Conservation (phyloP, 2,888 invertebrate species). For the Melipona beecheii region DNA sequence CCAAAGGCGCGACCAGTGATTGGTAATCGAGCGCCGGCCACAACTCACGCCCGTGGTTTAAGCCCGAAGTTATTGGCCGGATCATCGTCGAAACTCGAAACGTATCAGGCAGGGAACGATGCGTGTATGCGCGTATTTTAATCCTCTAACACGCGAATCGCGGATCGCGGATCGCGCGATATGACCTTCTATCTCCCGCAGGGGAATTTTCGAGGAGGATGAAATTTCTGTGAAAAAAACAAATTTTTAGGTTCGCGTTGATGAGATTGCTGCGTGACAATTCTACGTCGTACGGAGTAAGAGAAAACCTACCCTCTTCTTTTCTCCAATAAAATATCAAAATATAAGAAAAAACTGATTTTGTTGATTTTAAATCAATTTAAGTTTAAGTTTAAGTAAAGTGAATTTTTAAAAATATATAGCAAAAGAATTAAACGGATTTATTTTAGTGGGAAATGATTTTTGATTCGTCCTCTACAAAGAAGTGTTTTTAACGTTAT, state of each 20-base stretch:
- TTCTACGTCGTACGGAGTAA: too few species aligned
- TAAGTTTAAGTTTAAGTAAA: too few species aligned
- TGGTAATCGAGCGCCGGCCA: constrained; percentile 80
- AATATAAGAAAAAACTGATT: too few species aligned
- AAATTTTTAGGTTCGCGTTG: neutral
- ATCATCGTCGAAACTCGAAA: constrained; percentile 83
- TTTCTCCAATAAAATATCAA: too few species aligned
- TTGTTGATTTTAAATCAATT: too few species aligned
- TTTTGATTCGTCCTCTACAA: too few species aligned
- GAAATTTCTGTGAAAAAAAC: neutral
- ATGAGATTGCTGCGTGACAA: too few species aligned
- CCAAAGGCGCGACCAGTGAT: constrained; percentile 82
- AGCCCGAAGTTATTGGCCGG: constrained; percentile 83
- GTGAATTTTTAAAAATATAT: too few species aligned
- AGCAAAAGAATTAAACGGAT: too few species aligned
- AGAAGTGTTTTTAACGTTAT: too few species aligned
- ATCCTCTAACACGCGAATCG: constrained; percentile 67
- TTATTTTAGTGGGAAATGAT: too few species aligned
- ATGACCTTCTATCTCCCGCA: neutral
- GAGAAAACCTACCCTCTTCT: too few species aligned
- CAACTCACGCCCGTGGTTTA: constrained; percentile 80
- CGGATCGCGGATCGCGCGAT: neutral
- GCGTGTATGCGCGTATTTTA: constrained; percentile 56
- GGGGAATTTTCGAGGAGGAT: neutral
- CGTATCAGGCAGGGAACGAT: constrained; percentile 78